These are phyloP conservation scores for Mesocricetus auratus DNA, from an alignment of 2,113 vertebrate genomes.

Conservation along the genomic window DNA sequence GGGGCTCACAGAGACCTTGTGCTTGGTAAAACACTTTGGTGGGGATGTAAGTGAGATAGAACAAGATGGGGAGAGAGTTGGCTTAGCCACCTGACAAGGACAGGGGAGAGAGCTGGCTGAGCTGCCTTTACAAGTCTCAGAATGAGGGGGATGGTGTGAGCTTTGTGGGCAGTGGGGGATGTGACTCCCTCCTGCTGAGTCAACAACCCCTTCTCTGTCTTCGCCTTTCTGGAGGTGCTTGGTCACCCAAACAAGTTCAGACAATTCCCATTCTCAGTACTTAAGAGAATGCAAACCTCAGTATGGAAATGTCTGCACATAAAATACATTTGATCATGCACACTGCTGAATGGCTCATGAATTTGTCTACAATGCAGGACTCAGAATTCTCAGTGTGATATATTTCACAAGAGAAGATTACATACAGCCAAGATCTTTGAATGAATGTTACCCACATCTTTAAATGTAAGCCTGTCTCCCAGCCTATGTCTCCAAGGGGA, in stretches of 20 bases:
- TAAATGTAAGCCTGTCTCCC: constrained; percentile 44
- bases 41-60: neutral
- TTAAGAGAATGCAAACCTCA: constrained; percentile 23
- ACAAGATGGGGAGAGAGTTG: neutral
- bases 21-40: neutral
- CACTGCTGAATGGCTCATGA: constrained; percentile 9
- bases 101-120: neutral
- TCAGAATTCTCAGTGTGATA: constrained; percentile 30
- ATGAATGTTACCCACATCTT: constrained; percentile 29
- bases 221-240: constrained; percentile 8
- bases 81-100: neutral
- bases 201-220: neutral
- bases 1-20: neutral
- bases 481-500: constrained; percentile 1
- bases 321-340: neutral
- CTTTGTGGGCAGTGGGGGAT: neutral
- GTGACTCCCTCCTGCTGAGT: neutral
- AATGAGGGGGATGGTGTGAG: neutral
- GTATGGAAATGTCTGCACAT: neutral
- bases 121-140: neutral
- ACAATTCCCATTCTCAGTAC: neutral
- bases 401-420: constrained; percentile 29
- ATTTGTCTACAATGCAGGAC: neutral
- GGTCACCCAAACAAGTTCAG: neutral
- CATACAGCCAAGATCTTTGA: constrained; percentile 54